Evolutionary conservation across 2,113 vertebrate species (phyloP).

Genomic region (Rissa tridactyla): DNA sequence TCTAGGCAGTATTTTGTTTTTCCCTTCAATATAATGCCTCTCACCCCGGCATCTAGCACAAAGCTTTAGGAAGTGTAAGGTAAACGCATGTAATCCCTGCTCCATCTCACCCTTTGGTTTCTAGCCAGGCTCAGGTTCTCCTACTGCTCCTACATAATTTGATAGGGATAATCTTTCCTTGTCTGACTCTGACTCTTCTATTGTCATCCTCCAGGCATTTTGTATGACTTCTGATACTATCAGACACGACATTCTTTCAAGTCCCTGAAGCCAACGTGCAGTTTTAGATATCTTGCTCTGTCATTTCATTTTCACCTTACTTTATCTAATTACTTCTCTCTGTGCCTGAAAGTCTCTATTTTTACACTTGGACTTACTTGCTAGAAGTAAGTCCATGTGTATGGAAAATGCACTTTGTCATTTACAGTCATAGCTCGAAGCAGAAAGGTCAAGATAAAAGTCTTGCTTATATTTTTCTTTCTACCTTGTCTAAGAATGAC

Average conservation of each 20-base stretch:
- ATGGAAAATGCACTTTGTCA: background rate
- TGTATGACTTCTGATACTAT: background rate
- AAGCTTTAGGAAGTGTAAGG: background rate
- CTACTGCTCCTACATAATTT: background rate
- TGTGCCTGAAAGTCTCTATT: background rate
- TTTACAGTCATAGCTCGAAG: background rate
- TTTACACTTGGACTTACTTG: background rate
- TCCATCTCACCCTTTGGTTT: background rate
- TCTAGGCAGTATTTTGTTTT: background rate
- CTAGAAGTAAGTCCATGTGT: background rate
- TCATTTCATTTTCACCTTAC: background rate
- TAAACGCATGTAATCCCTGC: background rate
- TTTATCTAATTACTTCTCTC: background rate
- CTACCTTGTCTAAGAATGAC: background rate
- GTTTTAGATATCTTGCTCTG: background rate
- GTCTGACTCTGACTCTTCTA: background rate
- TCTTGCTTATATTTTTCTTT: background rate
- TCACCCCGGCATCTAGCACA: background rate
- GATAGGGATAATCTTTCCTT: background rate
- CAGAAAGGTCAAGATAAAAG: background rate
- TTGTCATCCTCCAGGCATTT: background rate
- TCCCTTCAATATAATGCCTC: background rate
- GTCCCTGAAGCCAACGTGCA: background rate
- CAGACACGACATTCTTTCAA: background rate
- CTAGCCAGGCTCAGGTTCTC: background rate